Evolutionary conservation across 2,797 vertebrate species (phyloP), one percentile per base, ranked within the genome.

Genomic region (Semotilus atromaculatus): DNA sequence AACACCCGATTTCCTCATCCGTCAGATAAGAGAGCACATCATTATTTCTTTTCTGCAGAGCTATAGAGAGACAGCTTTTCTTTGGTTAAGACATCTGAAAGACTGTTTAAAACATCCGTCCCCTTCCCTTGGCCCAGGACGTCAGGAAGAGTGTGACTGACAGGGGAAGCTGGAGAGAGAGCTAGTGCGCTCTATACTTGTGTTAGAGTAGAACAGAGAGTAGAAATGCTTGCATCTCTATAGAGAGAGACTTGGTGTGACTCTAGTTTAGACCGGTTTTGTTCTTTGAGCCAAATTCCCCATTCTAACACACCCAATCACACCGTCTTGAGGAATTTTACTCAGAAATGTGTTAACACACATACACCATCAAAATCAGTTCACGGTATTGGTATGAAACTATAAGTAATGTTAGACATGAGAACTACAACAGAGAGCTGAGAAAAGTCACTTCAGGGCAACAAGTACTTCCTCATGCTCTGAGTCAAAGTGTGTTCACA

Each of bases 71-170:
- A 74, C 19, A 64, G 29, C 4, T 62, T n/a, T 82, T 36, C 21
- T 73, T 60, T 34, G 55, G 68, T 64, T 73, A 26, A 62, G 70
- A 82, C 68, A 72, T 34, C 38, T 62, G 21, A 73, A 64, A 18
- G 76, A 64, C 26, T 64, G 38, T 43, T 45, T 64, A 64, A 82
- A 82, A 72, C n/a, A 75, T 34, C 51, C 21, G 34, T 29, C 29
- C 10, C 14, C 26, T 13, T 16, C 71, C 70, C 40, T 3, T 48
- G 21, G 40, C 38, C 53, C 38, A 36, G 38, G 70, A 62, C 9
- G 31, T 48, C 40, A 18, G 81, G n/a, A 6, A 62, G 55, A 82
- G 81, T 64, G 64, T 82, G 81, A 74, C 14, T 45, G 53, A 43
- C 53, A 82, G 38, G 55, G 21, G 60, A 58, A 62, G 70, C 38